Evolutionary conservation across 1,140 invertebrate genomes (phyloP), one percentile per base, ranked within the genome.

Genomic region (Hestina assimilis): DNA sequence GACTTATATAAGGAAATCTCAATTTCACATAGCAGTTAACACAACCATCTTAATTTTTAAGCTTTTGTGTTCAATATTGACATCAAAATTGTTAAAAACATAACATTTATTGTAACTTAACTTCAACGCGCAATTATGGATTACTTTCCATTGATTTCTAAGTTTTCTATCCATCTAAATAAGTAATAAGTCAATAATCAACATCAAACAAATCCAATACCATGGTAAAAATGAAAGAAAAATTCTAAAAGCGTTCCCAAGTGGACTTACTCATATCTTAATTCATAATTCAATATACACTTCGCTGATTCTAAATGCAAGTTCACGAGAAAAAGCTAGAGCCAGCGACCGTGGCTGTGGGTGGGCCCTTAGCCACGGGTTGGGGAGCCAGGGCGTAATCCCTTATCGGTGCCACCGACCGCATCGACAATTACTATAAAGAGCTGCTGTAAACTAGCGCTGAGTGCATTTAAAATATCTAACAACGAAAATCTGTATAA

Each of bases 241-340:
- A n/a, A 33, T 38, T 38, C 31, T 15, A 20, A 47, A 6, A 21
- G 8, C 31, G 23, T 47, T n/a, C 26, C 21, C 31, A 28, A 47
- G 45, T 50, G 54, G 12, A 43, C 35, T 50, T 26, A 33, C 64
- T 72, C 68, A 78, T 73, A 72, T 74, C 70, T 72, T 79, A 75
- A 72, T 83, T 82, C 76, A 83, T 83, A 83, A 83, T 83, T 85
- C 76, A 82, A 82, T 79, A 77, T 70, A 75, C 73, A 70, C 70
- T 69, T 48, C 60, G 58, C 66, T 68, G 66, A 71, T 63, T 68
- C 70, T 72, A 75, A 83, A 70, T 83, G 79, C 79, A 83, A 79
- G 72, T 69, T 69, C 72, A 71, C 71, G 72, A 63, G 69, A 81
- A 83, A 85, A 83, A 73, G 69, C 62, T 63, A 61, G 67, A 64